phyloP scores from a whole-genome alignment of 2,113 vertebrate species.

The Furnarius figulus region DNA sequence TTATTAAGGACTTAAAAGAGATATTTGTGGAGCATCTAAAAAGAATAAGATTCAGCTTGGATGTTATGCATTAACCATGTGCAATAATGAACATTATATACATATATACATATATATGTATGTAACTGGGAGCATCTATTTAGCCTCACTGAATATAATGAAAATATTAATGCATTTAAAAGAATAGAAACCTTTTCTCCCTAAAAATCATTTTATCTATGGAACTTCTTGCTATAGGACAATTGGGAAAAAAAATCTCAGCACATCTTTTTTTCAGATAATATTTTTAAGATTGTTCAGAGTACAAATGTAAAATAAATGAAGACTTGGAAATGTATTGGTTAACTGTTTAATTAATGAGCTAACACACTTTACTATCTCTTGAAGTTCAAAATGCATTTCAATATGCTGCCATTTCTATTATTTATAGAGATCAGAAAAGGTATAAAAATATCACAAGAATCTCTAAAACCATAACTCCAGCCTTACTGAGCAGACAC shows the following conservation, averaged over 20 bases:
- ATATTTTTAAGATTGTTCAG: not conserved
- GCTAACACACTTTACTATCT: not conserved
- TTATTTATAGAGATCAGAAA: not conserved
- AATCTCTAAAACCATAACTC: not conserved
- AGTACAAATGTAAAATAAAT: not conserved
- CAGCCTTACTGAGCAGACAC: not conserved
- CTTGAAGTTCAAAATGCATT: not conserved
- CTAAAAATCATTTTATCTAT: not conserved
- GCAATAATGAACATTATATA: not conserved
- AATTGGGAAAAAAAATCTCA: not conserved
- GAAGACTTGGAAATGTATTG: not conserved
- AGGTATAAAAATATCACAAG: not conserved
- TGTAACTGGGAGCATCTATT: not conserved
- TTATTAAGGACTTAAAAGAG: not conserved
- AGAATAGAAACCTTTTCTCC: not conserved
- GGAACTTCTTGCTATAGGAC: not conserved
- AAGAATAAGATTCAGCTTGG: not conserved
- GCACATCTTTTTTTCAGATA: not conserved
- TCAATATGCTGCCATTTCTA: not conserved
- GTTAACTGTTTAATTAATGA: not conserved
- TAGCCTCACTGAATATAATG: not conserved
- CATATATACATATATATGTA: too few relatives aligned
- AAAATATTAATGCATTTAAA: not conserved
- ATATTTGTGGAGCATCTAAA: not conserved
- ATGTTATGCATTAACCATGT: not conserved